Evolutionary conservation across 2,888 invertebrate genomes (phyloP).

Genomic region (Zeuzera pyrina): DNA sequence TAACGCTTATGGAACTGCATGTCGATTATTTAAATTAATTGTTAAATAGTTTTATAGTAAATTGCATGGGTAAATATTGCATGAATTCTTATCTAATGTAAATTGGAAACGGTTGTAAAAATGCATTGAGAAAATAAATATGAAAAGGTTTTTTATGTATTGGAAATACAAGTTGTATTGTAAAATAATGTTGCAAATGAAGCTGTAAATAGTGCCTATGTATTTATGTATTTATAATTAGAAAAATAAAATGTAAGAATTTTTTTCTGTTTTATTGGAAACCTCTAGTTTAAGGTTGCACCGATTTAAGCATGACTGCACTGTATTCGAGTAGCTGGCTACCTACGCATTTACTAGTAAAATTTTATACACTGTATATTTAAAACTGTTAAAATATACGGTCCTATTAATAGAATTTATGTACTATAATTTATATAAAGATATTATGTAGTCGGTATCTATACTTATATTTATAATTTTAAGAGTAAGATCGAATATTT

Average conservation of each 20-base stretch:
- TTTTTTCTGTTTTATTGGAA: slow-evolving; percentile 49
- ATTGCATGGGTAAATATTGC: slow-evolving; percentile 50
- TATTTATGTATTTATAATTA: slow-evolving; percentile 50
- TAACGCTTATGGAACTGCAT: neutral
- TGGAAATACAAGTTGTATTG: slow-evolving; percentile 25
- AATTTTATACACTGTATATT: too few relatives aligned
- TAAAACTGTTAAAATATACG: too few relatives aligned
- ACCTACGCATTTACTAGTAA: too few relatives aligned
- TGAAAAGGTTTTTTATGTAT: slow-evolving; percentile 4
- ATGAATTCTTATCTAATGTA: slow-evolving; percentile 22
- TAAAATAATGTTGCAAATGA: slow-evolving; percentile 38
- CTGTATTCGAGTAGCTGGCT: slow-evolving; percentile 13
- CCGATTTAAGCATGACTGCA: slow-evolving; percentile 28
- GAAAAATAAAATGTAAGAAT: slow-evolving; percentile 51
- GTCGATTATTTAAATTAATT: slow-evolving; percentile 3
- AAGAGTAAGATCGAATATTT: too few relatives aligned
- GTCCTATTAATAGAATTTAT: too few relatives aligned
- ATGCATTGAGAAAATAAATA: neutral
- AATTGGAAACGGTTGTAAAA: neutral
- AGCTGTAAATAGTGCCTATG: slow-evolving; percentile 51
- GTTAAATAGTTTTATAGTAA: slow-evolving; percentile 9
- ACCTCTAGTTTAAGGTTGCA: slow-evolving; percentile 20
- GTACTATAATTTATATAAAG: too few relatives aligned
- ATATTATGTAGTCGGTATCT: too few relatives aligned
- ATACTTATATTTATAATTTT: too few relatives aligned